Percentiles rank a stretch among this genome's conserved stretches.
These are phyloP conservation scores for Campodea augens DNA, from an alignment of 1,140 invertebrate species.

Conservation along the genomic window DNA sequence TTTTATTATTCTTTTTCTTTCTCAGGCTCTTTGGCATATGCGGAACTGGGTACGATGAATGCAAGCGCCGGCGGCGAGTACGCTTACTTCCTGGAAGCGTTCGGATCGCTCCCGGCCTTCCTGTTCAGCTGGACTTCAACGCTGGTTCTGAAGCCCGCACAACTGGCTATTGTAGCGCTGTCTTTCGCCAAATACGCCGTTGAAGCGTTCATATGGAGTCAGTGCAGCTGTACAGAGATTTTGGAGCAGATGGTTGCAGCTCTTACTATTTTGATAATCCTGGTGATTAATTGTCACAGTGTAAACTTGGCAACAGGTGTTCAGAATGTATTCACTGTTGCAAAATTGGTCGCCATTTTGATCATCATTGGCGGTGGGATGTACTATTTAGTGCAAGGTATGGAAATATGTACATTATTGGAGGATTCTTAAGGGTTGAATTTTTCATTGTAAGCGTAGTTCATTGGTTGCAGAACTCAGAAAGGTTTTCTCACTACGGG, in stretches of 20 bases:
- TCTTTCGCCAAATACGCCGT: constrained; percentile 87
- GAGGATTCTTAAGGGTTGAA: no score
- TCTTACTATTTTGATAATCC: constrained; percentile 61
- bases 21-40: constrained; percentile 71
- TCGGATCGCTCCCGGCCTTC: constrained; percentile 72
- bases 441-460: no score
- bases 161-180: constrained; percentile 82
- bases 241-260: constrained; percentile 61
- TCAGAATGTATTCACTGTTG: constrained; percentile 76
- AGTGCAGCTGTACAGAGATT: constrained; percentile 54
- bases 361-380: constrained; percentile 68
- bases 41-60: constrained; percentile 82
- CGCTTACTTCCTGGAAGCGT: constrained; percentile 78
- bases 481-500: no score
- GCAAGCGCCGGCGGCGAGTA: constrained; percentile 84
- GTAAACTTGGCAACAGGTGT: constrained; percentile 80
- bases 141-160: constrained; percentile 75
- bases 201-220: constrained; percentile 71
- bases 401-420: constrained; percentile 20
- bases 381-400: constrained; percentile 65
- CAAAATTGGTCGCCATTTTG: constrained; percentile 66
- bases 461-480: no score
- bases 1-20: no score
- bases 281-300: constrained; percentile 83
- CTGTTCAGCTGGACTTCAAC: constrained; percentile 83